Base-by-base conservation (phyloP, 2,888 invertebrate genomes). In the Lepeophtheirus nordmannii region DNA sequence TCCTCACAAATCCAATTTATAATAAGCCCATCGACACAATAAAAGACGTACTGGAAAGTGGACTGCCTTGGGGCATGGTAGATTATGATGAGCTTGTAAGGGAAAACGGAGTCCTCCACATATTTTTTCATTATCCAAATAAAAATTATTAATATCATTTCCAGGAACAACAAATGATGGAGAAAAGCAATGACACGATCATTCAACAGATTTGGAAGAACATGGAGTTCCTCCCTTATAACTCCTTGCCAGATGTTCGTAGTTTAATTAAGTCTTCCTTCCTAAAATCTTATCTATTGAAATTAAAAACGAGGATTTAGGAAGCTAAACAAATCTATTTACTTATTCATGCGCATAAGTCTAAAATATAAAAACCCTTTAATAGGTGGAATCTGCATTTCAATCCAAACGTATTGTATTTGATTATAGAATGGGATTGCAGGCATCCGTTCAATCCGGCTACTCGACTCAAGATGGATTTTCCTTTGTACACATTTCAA, bases 11-110 rank as follows among this genome's bases (percentile, higher is more conserved):
- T 64, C 64, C 64, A 11, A 23, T 39, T 22, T 56, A 22, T 30
- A 56, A 12, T 8, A 39, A 64, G 57, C 64, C 64, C 1, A 64
- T 64, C 11, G 10, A 56, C n/a, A 64, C 64, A 10, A 46, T 64
- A 20, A 10, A 46, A 12, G 64, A 64, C 20, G 53, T 64, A 20
- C 14, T 64, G 1, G 57, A 64, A 8, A 41, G 41, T 23, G 64
- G 64, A 11, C 56, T 64, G 7, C 46, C 64, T 12, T 64, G 64
- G 64, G 64, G 64, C 14, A 64, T 64, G 64, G 64, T 64, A 7
- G 10, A 40, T 1, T 64, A 64, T 37, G 57, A 41, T 17, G 64
- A 64, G n/a, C 41, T 46, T n/a, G 53, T 46, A 46, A 17, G 41
- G 41, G 17, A 14, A 46, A n/a, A 46, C 17, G 2, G 10, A 41